phyloP scores from a whole-genome alignment of 1,140 invertebrate genomes.

The Bombus haemorrhoidalis region DNA sequence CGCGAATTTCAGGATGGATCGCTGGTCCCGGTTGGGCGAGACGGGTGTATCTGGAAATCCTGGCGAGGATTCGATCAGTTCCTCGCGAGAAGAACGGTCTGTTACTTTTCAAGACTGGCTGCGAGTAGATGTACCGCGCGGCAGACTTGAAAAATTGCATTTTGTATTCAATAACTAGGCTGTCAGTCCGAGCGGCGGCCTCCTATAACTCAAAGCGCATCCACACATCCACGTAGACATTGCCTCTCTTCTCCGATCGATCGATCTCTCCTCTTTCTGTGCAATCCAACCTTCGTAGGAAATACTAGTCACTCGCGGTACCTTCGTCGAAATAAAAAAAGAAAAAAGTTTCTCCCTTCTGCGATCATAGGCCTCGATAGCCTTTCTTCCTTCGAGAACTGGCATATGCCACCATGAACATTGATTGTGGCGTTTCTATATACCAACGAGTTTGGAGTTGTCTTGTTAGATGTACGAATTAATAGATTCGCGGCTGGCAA shows the following conservation, averaged over 20 bases:
- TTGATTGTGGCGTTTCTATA: not conserved
- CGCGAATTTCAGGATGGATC: constrained; percentile 51
- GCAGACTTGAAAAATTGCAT: constrained; percentile 76
- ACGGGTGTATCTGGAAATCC: constrained; percentile 52
- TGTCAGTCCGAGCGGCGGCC: constrained; percentile 69
- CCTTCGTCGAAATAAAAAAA: constrained; percentile 30
- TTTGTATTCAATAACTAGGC: constrained; percentile 79
- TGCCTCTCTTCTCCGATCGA: constrained; percentile 64
- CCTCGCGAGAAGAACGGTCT: constrained; percentile 20
- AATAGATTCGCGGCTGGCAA: not conserved
- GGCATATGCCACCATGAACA: not conserved
- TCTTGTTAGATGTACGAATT: not conserved
- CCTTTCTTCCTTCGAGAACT: not conserved
- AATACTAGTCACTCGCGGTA: constrained; percentile 4
- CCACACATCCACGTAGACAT: constrained; percentile 53
- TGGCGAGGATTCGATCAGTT: constrained; percentile 61
- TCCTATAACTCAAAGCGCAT: constrained; percentile 73
- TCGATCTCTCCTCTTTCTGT: constrained; percentile 33
- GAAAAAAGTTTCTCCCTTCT: not conserved
- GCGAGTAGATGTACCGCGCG: constrained; percentile 48
- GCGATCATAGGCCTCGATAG: not conserved
- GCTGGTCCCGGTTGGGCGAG: constrained; percentile 1
- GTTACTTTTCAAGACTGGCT: constrained; percentile 35
- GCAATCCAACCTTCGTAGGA: constrained; percentile 13
- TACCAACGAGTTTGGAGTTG: not conserved